A percentile compares a stretch with the other conserved stretches of the same genome.
Conservation (phyloP, 1,140 invertebrate genomes). For the Oncopodura yosiiana region DNA sequence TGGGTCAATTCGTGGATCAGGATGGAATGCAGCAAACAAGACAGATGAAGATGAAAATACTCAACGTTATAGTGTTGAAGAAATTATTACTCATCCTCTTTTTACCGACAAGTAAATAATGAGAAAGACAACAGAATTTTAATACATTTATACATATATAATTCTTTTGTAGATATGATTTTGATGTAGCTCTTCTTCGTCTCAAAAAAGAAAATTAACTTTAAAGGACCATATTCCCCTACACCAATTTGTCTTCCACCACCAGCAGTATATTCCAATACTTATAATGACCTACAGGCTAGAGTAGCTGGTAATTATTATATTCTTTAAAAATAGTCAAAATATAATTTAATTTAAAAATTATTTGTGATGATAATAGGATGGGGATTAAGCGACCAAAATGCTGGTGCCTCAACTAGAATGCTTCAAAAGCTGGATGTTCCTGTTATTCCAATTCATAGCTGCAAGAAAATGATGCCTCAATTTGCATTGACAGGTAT, state of each 20-base stretch:
- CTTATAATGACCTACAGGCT: no score
- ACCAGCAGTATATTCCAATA: not conserved
- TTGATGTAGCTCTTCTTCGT: constrained; percentile 10
- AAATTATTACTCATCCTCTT: constrained; percentile 19
- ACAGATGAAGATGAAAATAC: constrained; percentile 17
- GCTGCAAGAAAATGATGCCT: no score
- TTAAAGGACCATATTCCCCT: not conserved
- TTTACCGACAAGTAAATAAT: constrained; percentile 15
- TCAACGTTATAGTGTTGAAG: constrained; percentile 8
- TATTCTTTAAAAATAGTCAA: no score
- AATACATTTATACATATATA: no score
- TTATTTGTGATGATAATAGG: no score
- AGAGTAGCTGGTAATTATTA: no score
- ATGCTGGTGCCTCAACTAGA: constrained; percentile 10
- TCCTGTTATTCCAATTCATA: not conserved
- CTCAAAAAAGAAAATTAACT: not conserved
- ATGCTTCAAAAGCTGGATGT: constrained; percentile 18
- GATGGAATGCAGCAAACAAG: not conserved
- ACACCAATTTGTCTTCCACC: constrained; percentile 18
- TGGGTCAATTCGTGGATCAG: constrained; percentile 6
- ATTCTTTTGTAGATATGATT: constrained; percentile 16
- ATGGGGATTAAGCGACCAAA: constrained; percentile 10
- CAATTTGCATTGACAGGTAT: no score
- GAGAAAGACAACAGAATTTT: no score
- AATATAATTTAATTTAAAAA: no score